Evolutionary conservation across 2,113 vertebrate species (phyloP).

Genomic region (Oryzias melastigma): DNA sequence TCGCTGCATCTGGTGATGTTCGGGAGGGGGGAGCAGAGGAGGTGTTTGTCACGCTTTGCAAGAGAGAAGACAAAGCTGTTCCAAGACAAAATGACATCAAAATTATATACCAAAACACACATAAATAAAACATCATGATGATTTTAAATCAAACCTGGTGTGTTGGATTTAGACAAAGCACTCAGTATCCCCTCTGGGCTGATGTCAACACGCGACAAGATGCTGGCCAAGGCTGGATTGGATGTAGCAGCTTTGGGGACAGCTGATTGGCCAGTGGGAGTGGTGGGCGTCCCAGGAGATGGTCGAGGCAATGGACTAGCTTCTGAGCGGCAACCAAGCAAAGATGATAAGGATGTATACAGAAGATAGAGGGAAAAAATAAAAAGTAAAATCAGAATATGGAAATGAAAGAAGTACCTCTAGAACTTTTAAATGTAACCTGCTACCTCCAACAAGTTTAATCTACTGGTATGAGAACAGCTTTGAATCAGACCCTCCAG

Average conservation of each 20-base stretch:
- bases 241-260: conserved; percentile 80
- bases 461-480: no score
- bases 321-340: conserved; percentile 59
- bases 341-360: neutral
- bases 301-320: conserved; percentile 88
- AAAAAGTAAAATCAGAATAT: neutral
- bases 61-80: conserved; percentile 90
- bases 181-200: conserved; percentile 92
- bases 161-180: conserved; percentile 92
- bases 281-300: conserved; percentile 86
- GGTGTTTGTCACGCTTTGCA: conserved; percentile 86
- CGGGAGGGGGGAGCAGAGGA: conserved; percentile 68
- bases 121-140: neutral
- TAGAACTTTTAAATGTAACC: no score
- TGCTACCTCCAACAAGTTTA: no score
- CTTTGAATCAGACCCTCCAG: no score
- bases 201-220: conserved; percentile 95
- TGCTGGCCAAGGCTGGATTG: conserved; percentile 85
- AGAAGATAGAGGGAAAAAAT: neutral
- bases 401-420: neutral
- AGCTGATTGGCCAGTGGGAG: conserved; percentile 79
- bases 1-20: conserved; percentile 65
- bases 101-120: neutral
- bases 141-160: conserved; percentile 78
- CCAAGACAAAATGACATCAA: conserved; percentile 21